Conservation (phyloP, 2,888 invertebrate species). For the Hydrotaea diabolus region DNA sequence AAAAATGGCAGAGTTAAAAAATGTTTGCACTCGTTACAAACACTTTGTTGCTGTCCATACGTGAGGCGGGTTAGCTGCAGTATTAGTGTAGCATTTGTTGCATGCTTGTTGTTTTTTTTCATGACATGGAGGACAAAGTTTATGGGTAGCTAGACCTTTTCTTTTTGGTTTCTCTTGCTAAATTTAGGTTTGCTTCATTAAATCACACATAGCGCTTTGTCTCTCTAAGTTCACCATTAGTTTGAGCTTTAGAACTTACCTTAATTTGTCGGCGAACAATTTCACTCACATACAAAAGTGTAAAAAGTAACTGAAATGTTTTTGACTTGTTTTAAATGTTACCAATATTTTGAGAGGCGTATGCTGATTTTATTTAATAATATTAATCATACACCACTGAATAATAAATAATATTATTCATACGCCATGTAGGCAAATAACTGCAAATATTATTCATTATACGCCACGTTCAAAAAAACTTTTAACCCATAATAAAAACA, state of each 20-base stretch:
- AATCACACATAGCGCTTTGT: background rate
- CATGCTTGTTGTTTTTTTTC: background rate
- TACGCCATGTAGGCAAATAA: too few relatives aligned
- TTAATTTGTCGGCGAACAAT: slow-evolving; percentile 14
- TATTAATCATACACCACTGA: background rate
- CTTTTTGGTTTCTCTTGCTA: background rate
- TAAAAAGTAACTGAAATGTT: background rate
- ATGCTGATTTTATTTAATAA: background rate
- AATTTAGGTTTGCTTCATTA: slow-evolving; percentile 21
- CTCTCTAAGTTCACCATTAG: background rate
- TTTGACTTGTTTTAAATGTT: background rate
- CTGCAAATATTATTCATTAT: too few relatives aligned
- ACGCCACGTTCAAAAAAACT: too few relatives aligned
- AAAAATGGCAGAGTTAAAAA: slow-evolving; percentile 19
- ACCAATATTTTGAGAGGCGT: background rate
- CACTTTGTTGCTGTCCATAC: background rate
- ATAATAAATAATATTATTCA: too few relatives aligned
- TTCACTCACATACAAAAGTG: too few relatives aligned
- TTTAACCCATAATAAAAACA: too few relatives aligned
- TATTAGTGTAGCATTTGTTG: slow-evolving; percentile 9
- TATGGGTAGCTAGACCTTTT: background rate
- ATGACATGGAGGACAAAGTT: slow-evolving; percentile 7
- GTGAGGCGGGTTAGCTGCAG: background rate
- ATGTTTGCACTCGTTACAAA: background rate
- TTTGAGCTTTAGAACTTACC: slow-evolving; percentile 26